Conservation (phyloP, 2,113 vertebrate species). For the Nesogale talazaci region DNA sequence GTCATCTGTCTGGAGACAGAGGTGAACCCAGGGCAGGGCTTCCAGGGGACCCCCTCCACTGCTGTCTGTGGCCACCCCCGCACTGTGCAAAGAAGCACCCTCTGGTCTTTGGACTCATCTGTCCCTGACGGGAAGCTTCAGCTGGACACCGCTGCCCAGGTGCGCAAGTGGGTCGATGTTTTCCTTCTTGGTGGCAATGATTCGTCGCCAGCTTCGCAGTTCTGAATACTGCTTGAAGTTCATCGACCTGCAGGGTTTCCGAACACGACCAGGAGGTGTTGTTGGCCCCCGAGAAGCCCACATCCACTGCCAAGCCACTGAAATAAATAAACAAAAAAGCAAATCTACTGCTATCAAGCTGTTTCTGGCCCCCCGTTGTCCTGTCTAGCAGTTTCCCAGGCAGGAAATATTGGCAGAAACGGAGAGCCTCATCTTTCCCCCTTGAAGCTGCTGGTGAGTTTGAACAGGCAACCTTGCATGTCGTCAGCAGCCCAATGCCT, state of each 20-base stretch:
- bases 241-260: not conserved
- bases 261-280: not conserved
- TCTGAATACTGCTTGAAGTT: not conserved
- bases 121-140: not conserved
- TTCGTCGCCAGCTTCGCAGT: not conserved
- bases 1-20: not conserved
- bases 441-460: no score
- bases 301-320: not conserved
- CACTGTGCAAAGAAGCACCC: not conserved
- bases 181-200: constrained; percentile 27
- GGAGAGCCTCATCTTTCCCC: no score
- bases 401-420: no score
- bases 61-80: not conserved
- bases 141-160: not conserved
- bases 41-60: not conserved
- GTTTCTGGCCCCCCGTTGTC: no score
- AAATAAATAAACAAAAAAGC: not conserved
- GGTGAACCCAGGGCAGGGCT: not conserved
- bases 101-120: not conserved
- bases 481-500: no score
- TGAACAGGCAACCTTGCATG: no score
- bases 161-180: not conserved
- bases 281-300: not conserved
- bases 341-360: no score
- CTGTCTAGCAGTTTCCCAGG: no score